Evolutionary conservation across 2,797 vertebrate genomes (phyloP), one percentile per base, ranked within the genome.

Genomic region (Holocentrus rufus): DNA sequence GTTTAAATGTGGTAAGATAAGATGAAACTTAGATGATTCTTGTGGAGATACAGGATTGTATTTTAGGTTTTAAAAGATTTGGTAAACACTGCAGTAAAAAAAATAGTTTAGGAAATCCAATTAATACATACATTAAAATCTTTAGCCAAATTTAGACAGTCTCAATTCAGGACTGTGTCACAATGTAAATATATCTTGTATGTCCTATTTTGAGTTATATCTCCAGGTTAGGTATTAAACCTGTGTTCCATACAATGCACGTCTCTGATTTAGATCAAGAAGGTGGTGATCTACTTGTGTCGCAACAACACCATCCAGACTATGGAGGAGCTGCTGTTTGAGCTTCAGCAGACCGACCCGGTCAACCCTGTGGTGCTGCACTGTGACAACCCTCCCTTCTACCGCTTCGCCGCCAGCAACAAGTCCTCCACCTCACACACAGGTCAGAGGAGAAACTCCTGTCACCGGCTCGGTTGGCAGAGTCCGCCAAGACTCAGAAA

Each of bases 291-390:
- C 72, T 99, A 98, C 89, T 81, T 99, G 4, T 99, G 98, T 82
- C 96, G 98, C 42, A 98, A 99, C 90, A 99, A 98, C 92, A 99
- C 98, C 66, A 99, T 99, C 80, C 97, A 99, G 82, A 99, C 97
- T 4, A 99, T 99, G 98, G 98, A 99, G 88, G 98, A 99, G 86
- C 95, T 99, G 15, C 93, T 99, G 57, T 99, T 98, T 73, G 98
- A 99, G 89, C 94, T 99, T 63, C 98, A 99, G 91, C 98, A 99
- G 91, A 99, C 98, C 0, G 98, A 99, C 85, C 98, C 98, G 0
- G 96, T 99, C 83, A 99, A 99, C 89, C 97, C 98, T 1, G 96
- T 98, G 30, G 98, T 99, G 65, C 90, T 98, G 69, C 98, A 99
- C 69, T 99, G 97, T 0, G 98, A 99, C 92, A 99, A 98, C 84